A percentile compares a stretch with the other conserved stretches of the same genome.
Conservation (phyloP, 2,797 vertebrate species). For the Aotus griseimembra region DNA sequence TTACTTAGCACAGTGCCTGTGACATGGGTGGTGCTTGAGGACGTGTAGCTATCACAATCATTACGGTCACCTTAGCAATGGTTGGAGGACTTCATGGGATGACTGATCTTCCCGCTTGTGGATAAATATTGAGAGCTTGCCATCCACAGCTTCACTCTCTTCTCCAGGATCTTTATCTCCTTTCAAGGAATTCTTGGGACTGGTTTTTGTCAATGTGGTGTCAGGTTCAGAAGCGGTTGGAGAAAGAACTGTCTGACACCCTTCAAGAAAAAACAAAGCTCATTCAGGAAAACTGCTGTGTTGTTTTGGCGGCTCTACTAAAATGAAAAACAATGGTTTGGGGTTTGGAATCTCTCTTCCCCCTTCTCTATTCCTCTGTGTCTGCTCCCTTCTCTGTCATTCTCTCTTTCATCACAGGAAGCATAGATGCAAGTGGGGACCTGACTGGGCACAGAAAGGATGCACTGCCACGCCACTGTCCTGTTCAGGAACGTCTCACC, state of each 20-base stretch:
- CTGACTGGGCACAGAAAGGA: background rate
- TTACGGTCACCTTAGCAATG: slow-evolving; percentile 92
- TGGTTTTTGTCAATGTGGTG: slow-evolving; percentile 91
- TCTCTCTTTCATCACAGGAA: background rate
- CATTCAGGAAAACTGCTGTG: background rate
- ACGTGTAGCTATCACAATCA: background rate
- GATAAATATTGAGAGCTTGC: slow-evolving; percentile 98
- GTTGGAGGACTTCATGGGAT: slow-evolving; percentile 98
- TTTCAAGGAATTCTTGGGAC: slow-evolving; percentile 95
- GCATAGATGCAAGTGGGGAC: background rate
- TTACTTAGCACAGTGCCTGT: background rate
- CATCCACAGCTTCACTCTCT: slow-evolving; percentile 97
- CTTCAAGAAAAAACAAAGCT: slow-evolving; percentile 83
- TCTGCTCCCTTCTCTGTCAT: background rate
- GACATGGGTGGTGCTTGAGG: background rate
- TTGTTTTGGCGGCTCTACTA: background rate
- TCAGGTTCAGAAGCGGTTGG: slow-evolving; percentile 98
- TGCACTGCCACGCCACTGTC: background rate
- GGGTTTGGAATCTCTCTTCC: background rate
- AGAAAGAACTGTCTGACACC: slow-evolving; percentile 98
- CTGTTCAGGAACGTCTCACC: slow-evolving; percentile 84
- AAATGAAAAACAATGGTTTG: background rate
- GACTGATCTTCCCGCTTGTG: slow-evolving; percentile 99
- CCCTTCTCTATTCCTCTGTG: no score
- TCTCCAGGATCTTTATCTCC: slow-evolving; percentile 94